phyloP scores from a whole-genome alignment of 2,113 vertebrate genomes.

The Irena cyanogastra region DNA sequence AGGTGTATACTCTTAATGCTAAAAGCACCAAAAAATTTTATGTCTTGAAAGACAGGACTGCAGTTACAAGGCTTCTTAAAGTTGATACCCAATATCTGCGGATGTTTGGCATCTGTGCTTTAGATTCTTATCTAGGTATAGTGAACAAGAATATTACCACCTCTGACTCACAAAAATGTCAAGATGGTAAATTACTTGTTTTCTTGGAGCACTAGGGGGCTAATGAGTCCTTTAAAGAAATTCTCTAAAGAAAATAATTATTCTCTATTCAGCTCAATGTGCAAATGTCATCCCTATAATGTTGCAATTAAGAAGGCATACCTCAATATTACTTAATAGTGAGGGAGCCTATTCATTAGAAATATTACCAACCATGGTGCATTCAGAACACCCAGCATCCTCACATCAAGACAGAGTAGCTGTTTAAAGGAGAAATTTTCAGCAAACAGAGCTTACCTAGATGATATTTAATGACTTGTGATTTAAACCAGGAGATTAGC shows the following conservation, averaged over 20 bases:
- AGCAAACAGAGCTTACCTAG: not conserved
- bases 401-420: not conserved
- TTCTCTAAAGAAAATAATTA: not conserved
- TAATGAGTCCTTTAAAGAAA: not conserved
- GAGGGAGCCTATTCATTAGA: not conserved
- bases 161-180: not conserved
- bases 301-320: not conserved
- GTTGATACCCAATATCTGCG: not conserved
- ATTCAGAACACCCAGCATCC: not conserved
- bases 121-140: not conserved
- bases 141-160: not conserved
- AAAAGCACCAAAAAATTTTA: not conserved
- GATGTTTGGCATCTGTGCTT: not conserved
- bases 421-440: not conserved
- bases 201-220: not conserved
- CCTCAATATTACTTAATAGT: not conserved
- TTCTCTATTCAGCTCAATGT: not conserved
- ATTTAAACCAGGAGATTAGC: not conserved
- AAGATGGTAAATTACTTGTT: not conserved
- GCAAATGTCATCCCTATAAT: not conserved
- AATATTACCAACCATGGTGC: not conserved
- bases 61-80: not conserved
- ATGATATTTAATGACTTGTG: not conserved
- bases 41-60: not conserved
- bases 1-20: not conserved